A percentile compares a stretch with the other conserved stretches of the same genome.
These are phyloP conservation scores for Pentamera pediparva DNA, from an alignment of 53 echinoderm and acorn worm species.

Conservation along the genomic window DNA sequence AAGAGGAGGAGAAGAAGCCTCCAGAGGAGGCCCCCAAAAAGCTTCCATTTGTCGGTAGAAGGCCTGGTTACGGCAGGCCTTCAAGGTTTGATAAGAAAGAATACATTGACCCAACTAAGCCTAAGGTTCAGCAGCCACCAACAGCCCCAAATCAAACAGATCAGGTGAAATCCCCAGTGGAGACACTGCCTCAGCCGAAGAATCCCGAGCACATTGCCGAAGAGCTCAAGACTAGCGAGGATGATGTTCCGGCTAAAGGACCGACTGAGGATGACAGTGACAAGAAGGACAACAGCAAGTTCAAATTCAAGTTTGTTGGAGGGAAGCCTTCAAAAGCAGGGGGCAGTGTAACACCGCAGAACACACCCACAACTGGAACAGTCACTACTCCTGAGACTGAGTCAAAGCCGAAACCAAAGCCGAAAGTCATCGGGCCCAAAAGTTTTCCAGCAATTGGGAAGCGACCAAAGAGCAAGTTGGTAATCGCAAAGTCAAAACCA, in stretches of 20 bases:
- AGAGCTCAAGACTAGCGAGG: not conserved
- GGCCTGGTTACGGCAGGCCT: not conserved
- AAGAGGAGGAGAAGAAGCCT: not conserved
- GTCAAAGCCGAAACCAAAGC: not conserved
- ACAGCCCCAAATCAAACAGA: not conserved
- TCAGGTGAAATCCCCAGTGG: not conserved
- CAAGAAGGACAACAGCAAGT: constrained; percentile 4
- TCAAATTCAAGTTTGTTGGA: constrained; percentile 4
- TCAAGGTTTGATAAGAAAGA: not conserved
- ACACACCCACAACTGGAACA: not conserved
- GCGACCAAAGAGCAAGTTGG: constrained; percentile 22
- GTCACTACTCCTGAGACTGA: not conserved
- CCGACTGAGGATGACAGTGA: constrained; percentile 7
- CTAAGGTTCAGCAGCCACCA: constrained; percentile 20
- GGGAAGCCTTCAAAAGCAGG: constrained; percentile 21
- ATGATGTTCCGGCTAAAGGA: not conserved
- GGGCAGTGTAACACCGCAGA: no score
- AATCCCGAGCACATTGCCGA: not conserved
- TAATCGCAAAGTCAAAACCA: not conserved
- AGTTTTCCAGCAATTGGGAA: constrained; percentile 28
- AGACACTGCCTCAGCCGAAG: not conserved
- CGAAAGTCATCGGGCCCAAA: not conserved
- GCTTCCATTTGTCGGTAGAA: not conserved
- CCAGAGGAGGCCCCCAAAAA: not conserved
- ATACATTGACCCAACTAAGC: not conserved